Evolutionary conservation across 2,113 vertebrate species (phyloP).

Genomic region (Notothenia coriiceps): DNA sequence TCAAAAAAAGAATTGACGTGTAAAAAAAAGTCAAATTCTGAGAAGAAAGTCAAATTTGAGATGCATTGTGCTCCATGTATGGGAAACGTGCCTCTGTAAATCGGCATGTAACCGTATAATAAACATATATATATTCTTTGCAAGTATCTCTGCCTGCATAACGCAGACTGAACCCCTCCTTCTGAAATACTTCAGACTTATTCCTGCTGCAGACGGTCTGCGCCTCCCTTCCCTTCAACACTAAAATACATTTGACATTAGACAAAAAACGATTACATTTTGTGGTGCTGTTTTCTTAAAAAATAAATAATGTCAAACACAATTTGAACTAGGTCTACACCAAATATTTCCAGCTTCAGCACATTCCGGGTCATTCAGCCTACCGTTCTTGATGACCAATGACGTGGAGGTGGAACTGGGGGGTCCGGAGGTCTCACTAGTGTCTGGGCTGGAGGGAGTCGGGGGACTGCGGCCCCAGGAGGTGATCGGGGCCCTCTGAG

Average conservation of each 20-base stretch:
- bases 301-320: not conserved
- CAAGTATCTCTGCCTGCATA: too few species aligned
- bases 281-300: not conserved
- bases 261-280: not conserved
- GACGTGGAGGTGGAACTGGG: conserved; percentile 75
- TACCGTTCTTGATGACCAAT: conserved; percentile 84
- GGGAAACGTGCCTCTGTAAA: too few species aligned
- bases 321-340: not conserved
- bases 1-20: too few species aligned
- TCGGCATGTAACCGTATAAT: too few species aligned
- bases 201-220: too few species aligned
- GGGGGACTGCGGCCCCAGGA: conserved; percentile 83
- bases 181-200: too few species aligned
- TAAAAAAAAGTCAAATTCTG: too few species aligned
- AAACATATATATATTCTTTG: too few species aligned
- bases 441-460: conserved; percentile 79
- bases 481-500: conserved; percentile 79
- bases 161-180: too few species aligned
- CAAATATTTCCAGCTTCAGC: not conserved
- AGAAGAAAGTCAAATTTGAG: too few species aligned
- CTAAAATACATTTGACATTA: not conserved
- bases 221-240: not conserved
- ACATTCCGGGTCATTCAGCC: not conserved
- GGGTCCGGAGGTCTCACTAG: conserved; percentile 73
- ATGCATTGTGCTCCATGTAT: too few species aligned